Base-by-base conservation (phyloP, 2,888 invertebrate genomes). In the Eueremaeus valkanovi region DNA sequence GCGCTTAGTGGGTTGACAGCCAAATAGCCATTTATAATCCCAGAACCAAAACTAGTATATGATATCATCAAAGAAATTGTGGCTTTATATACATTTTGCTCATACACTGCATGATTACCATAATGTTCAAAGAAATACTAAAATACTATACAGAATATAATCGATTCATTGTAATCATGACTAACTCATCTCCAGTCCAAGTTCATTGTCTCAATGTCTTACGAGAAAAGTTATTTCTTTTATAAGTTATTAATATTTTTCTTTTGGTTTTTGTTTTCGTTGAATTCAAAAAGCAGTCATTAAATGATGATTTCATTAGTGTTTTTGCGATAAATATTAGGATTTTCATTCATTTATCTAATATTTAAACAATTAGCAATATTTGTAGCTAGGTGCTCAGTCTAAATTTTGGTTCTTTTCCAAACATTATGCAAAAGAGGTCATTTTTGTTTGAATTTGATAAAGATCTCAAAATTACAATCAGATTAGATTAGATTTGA, bases 81-180 rank as follows among this genome's bases (percentile, higher is more conserved):
- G 29, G 29, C 31, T 58, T 31, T 18, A n/a, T 16, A 18, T 31
- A 27, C 29, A 58, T 31, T 24, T 27, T 31, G 5, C 21, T 49
- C n/a, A n/a, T 36, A 6, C 31, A 27, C 27, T 27, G 11, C 29
- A 58, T 58, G 31, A 31, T 58, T 58, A 24, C 29, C 58, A 58
- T 58, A 58, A 55, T 11, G 6, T 27, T 27, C 27, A 55, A 36
- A 45, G 45, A 16, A 45, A 45, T 45, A 16, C 45, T 36, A 8
- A n/a, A n/a, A 49, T 49, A n/a, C 21, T 21, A 49, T 49, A 21
- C 3, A n/a, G 18, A 18, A 2, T 49, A 49, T 49, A 49, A 55
- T 55, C 27, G 24, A 55, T 55, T 55, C 27, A 55, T 55, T 55
- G 55, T 55, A 55, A 49, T 49, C 49, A 49, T n/a, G 11, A 24